These are phyloP conservation scores for Luffia ferchaultella DNA, from an alignment of 2,888 invertebrate genomes.

Conservation along the genomic window DNA sequence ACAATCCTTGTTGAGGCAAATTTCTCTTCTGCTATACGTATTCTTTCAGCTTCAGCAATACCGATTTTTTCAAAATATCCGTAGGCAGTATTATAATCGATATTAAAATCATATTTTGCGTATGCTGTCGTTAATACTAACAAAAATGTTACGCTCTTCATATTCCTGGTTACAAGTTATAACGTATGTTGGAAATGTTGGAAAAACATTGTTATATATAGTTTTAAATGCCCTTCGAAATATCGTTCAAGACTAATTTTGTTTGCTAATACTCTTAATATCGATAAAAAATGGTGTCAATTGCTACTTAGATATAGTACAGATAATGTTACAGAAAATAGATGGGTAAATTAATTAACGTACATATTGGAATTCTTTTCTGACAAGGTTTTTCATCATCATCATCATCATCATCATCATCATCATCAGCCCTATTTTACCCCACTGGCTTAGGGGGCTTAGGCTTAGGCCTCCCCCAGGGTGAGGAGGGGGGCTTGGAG, in stretches of 20 bases:
- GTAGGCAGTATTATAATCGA: slow-evolving; percentile 19
- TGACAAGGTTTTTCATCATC: no score
- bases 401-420: no score
- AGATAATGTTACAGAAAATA: no score
- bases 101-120: background rate
- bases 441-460: no score
- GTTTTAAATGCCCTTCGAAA: background rate
- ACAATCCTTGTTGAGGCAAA: slow-evolving; percentile 24
- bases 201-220: background rate
- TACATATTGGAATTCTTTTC: no score
- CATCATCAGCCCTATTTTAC: no score
- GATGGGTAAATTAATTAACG: no score
- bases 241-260: background rate
- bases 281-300: background rate
- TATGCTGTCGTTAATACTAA: background rate
- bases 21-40: slow-evolving; percentile 27
- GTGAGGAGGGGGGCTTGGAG: no score
- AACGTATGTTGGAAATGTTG: background rate
- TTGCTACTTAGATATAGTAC: no score
- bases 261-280: background rate
- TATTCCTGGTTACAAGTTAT: background rate
- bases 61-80: slow-evolving; percentile 30
- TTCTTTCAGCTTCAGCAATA: slow-evolving; percentile 27
- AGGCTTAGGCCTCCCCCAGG: no score
- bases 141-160: background rate